Evolutionary conservation across 2,113 vertebrate species (phyloP).

Genomic region (Sisor rabdophorus): DNA sequence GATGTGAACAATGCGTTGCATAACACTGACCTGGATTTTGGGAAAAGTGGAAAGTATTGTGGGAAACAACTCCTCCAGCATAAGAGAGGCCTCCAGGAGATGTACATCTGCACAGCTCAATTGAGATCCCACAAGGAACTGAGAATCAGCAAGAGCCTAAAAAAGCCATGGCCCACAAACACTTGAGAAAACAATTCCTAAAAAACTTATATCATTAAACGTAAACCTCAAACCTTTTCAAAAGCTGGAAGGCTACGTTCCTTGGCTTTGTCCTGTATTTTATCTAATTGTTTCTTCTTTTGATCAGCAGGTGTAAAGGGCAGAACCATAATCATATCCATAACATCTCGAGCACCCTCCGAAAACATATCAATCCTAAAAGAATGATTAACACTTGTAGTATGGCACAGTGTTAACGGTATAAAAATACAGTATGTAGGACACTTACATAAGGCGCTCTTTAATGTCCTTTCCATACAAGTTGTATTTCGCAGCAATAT

Average conservation of each 20-base stretch:
- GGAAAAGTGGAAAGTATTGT: slow-evolving; percentile 72
- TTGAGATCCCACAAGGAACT: slow-evolving; percentile 80
- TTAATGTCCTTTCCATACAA: slow-evolving; percentile 80
- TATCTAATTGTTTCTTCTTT: slow-evolving; percentile 61
- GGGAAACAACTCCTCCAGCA: slow-evolving; percentile 75
- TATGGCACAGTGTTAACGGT: not conserved
- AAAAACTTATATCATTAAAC: not conserved
- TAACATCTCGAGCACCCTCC: slow-evolving; percentile 78
- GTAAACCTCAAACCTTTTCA: slow-evolving; percentile 74
- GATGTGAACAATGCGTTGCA: not conserved
- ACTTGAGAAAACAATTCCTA: not conserved
- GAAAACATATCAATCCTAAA: slow-evolving; percentile 84
- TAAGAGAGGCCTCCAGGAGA: slow-evolving; percentile 80
- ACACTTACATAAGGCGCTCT: slow-evolving; percentile 76
- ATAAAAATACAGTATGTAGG: not conserved
- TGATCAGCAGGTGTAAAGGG: slow-evolving; percentile 66
- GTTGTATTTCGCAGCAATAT: slow-evolving; percentile 85
- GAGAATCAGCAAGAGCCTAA: slow-evolving; percentile 70
- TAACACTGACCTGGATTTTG: slow-evolving; percentile 74
- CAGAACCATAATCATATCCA: slow-evolving; percentile 70
- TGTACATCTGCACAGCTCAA: slow-evolving; percentile 82
- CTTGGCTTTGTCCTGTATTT: slow-evolving; percentile 68
- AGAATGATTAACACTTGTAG: not conserved
- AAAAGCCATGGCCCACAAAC: slow-evolving; percentile 28
- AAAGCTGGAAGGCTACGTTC: slow-evolving; percentile 79